Evolutionary conservation across 2,888 invertebrate species (phyloP), one percentile per base, ranked within the genome.

Genomic region (Tiliacea aurago): DNA sequence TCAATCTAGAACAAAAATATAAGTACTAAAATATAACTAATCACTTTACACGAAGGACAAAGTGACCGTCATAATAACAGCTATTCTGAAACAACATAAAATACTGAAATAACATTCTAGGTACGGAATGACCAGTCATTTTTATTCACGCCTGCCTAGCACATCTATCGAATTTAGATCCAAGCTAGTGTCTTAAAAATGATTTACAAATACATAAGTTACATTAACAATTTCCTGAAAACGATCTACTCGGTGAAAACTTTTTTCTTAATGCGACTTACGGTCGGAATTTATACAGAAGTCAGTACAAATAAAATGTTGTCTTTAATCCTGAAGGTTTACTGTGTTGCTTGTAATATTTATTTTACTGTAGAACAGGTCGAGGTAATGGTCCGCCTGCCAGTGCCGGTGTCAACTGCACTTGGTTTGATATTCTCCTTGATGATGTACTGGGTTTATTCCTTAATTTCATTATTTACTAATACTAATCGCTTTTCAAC

Each of bases 261-360:
- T 10, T 49, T 71, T 7, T 43, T 66, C 20, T 47, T 71, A 15
- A 0, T 49, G 6, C 49, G 67, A 15, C 11, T 58, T 41, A 41
- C 67, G 0, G 4, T 41, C 4, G 58, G 67, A 28, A 15, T 71
- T 41, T 66, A 66, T 20, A n/a, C 67, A 41, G 58, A 71, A 58
- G 49, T 66, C n/a, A 66, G 49, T 66, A 51, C 71, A 23, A 71
- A 58, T n/a, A 66, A 71, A 58, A 51, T n/a, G 7, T 41, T 51
- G 4, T 41, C 23, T 43, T 7, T 28, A 10, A 15, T 66, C 7
- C 6, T 66, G 7, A 58, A 55, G 15, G 20, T 28, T 15, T 66
- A 65, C 28, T 49, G 47, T 49, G 6, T 71, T 65, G 15, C 43
- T 0, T 53, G 3, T 23, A 45, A 20, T n/a, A 43, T 53, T 33